Base-by-base conservation (phyloP, 2,797 vertebrate species). In the Acrossocheilus fasciatus region DNA sequence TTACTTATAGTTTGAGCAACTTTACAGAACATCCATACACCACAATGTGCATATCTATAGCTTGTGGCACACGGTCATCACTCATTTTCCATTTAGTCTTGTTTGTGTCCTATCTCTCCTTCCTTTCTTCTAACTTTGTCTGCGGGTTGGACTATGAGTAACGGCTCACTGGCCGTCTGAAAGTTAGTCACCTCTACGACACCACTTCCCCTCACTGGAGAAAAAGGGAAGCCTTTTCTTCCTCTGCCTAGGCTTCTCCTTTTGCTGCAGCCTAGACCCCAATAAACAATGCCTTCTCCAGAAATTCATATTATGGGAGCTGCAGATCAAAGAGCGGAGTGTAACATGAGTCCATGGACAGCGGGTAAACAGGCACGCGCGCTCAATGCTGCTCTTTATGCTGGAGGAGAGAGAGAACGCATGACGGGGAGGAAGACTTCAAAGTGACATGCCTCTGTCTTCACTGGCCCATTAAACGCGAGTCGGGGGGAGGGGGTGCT, bases 391-490 rank as follows among this genome's bases (percentile, higher is more conserved):
- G 73, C 77, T 82, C 90, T 91, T 92, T 88, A 91, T 89, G 57
- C 86, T 36, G 66, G 45, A 52, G 30, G 79, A 85, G 76, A 26
- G 50, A 36, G 79, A 62, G 77, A 47, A 62, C 6, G 62, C 59
- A 41, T 57, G 47, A 83, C 20, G 59, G 57, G 34, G 43, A 84
- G 69, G 64, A 74, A 75, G 88, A 94, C 94, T 93, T 95, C 94
- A 95, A 94, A 95, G 95, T 90, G 88, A 88, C 90, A 90, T 85
- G 90, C 89, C 90, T 92, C 89, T 89, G 92, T 92, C 93, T 91
- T 94, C 94, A 94, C 91, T 94, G 92, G 93, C 89, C 93, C 89
- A 88, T 87, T 89, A 85, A 92, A 81, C 82, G 47, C 73, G 36
- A 82, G 80, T 69, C 57, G 34, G 66, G 72, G 36, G 41, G 30